Percentiles rank a stretch among this genome's conserved stretches.
Conservation (phyloP, 2,888 invertebrate genomes). For the Parelbella ahira region DNA sequence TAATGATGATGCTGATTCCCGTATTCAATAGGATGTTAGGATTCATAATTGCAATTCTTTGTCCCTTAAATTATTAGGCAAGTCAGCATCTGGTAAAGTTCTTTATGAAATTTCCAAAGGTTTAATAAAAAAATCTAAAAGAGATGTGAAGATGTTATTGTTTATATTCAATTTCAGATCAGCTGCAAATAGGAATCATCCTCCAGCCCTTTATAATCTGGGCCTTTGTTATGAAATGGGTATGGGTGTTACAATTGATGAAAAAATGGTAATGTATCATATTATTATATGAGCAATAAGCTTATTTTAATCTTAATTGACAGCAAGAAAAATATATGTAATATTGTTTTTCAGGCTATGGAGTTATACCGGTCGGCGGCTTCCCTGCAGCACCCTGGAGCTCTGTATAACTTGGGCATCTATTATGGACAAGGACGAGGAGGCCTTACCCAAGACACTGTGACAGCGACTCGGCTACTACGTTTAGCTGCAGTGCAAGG, state of each 20-base stretch:
- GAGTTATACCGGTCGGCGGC: slow-evolving; percentile 84
- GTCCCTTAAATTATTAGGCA: too few relatives aligned
- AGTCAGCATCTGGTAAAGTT: too few relatives aligned
- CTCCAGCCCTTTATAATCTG: slow-evolving; percentile 84
- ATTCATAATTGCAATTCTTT: too few relatives aligned
- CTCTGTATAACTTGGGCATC: slow-evolving; percentile 85
- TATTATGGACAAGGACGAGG: slow-evolving; percentile 84
- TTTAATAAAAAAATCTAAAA: too few relatives aligned
- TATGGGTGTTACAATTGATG: slow-evolving; percentile 81
- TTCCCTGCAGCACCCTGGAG: slow-evolving; percentile 82
- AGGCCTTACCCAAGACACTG: slow-evolving; percentile 70
- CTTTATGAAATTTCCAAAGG: too few relatives aligned
- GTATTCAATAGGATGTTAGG: too few relatives aligned
- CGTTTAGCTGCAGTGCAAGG: slow-evolving; percentile 81
- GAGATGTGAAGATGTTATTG: too few relatives aligned
- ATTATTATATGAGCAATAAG: background rate
- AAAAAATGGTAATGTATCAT: slow-evolving; percentile 74
- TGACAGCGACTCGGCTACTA: slow-evolving; percentile 73
- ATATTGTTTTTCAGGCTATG: slow-evolving; percentile 76
- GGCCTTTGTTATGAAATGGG: slow-evolving; percentile 86
- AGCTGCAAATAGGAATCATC: slow-evolving; percentile 80
- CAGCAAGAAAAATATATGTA: too few relatives aligned
- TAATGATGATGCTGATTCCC: too few relatives aligned
- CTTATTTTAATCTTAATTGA: too few relatives aligned
- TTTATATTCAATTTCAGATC: slow-evolving; percentile 45